Base-by-base conservation (phyloP, 1,140 invertebrate genomes). In the Drosophila tsacasi region DNA sequence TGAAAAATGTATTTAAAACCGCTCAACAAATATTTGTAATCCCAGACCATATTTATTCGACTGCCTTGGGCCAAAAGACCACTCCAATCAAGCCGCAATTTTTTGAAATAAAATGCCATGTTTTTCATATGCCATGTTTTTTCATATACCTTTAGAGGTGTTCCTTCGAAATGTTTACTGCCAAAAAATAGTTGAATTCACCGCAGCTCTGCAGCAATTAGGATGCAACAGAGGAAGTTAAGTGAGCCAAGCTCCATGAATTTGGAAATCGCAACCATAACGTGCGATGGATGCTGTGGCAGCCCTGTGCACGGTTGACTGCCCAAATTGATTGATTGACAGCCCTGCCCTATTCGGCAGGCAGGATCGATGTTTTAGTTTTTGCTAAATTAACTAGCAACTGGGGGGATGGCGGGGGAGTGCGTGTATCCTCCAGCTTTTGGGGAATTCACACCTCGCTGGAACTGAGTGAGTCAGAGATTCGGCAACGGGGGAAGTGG, bases 311-410 rank as follows among this genome's bases (percentile, higher is more conserved):
- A 61, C 59, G 59, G 69, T 21, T 65, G 49, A 46, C 35, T 57
- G 66, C 25, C 39, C 47, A 89, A 89, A 76, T 77, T 80, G 80
- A 78, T 83, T 86, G 78, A 87, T 83, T 83, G 71, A 49, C 79
- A 68, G 73, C 62, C 61, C 72, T 67, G 79, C 62, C 61, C 72
- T 67, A 75, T 66, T 40, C 35, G 23, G 21, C 52, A 72, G 39
- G 32, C 21, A 59, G 40, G 35, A 57, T 35, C 44, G 67, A 30
- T 47, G 69, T 42, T 73, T 74, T 74, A 74, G 71, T 74, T 74
- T 72, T 74, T 69, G 49, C 49, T 57, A 47, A 71, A 71, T 68
- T 55, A 32, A 71, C 39, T 46, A 68, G n/a, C 42, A 21, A 23
- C 23, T 12, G n/a, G 3, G 8, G 21, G 46, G 12, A 32, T 5